phyloP scores from a whole-genome alignment of 1,140 invertebrate genomes.

The Pachypeltis micranthus region DNA sequence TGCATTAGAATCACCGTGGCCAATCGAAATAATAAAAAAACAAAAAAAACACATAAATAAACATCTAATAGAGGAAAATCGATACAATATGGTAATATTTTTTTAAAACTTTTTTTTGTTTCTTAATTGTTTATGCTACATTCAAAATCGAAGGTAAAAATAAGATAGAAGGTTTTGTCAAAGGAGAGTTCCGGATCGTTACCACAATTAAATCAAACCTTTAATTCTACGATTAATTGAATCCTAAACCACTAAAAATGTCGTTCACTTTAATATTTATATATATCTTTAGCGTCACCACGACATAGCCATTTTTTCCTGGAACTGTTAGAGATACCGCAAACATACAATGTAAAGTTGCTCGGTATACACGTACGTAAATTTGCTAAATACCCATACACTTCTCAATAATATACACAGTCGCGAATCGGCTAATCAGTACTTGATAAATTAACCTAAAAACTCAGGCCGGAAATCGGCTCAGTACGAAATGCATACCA shows the following conservation, averaged over 20 bases:
- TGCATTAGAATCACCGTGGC: too few species aligned
- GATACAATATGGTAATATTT: background rate
- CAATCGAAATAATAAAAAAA: too few species aligned
- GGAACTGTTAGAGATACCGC: background rate
- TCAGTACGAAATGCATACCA: slow-evolving; percentile 9
- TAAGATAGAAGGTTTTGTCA: slow-evolving; percentile 2
- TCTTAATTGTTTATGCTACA: background rate
- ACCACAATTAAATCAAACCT: slow-evolving; percentile 1
- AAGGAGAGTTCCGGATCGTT: slow-evolving; percentile 3
- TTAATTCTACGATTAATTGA: slow-evolving; percentile 6
- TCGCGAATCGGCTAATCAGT: background rate
- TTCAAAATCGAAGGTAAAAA: slow-evolving; percentile 2
- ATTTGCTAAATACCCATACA: background rate
- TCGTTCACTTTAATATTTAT: background rate
- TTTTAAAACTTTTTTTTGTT: too few species aligned
- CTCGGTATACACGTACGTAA: background rate
- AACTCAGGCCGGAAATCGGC: background rate
- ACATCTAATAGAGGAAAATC: background rate
- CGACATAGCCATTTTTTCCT: background rate
- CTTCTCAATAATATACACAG: background rate
- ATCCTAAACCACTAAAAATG: slow-evolving; percentile 4
- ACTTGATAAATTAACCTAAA: slow-evolving; percentile 8
- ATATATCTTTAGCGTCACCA: background rate
- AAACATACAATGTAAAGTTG: background rate
- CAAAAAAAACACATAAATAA: background rate